A percentile compares a stretch with the other conserved stretches of the same genome.
Conservation (phyloP, 2,113 vertebrate species). For the Tapirus terrestris region DNA sequence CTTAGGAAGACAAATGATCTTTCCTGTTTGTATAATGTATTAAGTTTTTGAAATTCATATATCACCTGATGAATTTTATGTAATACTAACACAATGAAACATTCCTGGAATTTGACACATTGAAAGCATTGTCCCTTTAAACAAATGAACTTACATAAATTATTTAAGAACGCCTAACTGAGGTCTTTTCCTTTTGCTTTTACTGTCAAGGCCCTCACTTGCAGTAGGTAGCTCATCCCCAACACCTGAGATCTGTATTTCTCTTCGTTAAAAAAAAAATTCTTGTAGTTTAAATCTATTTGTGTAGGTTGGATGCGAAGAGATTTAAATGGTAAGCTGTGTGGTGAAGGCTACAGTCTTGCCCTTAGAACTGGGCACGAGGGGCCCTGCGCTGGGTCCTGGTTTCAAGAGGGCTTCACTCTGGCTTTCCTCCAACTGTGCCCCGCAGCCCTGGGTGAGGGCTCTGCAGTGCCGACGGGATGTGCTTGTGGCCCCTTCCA, state of each 20-base stretch:
- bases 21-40: conserved; percentile 58
- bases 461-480: not conserved
- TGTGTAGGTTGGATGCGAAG: not conserved
- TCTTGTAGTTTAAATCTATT: conserved; percentile 8
- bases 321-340: not conserved
- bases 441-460: not conserved
- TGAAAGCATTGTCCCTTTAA: conserved; percentile 58
- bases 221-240: not conserved
- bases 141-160: conserved; percentile 57
- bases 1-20: conserved; percentile 63
- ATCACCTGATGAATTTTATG: conserved; percentile 54
- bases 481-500: not conserved
- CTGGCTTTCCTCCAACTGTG: not conserved
- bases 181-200: conserved; percentile 17
- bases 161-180: not conserved
- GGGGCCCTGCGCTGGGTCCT: not conserved
- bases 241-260: not conserved
- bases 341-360: not conserved
- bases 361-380: not conserved
- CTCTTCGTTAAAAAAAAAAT: not conserved
- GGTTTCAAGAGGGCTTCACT: not conserved
- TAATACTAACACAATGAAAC: conserved; percentile 48
- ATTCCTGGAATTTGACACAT: conserved; percentile 16
- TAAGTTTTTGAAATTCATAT: conserved; percentile 52
- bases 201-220: not conserved